phyloP scores from a whole-genome alignment of 2,888 invertebrate species.

The Ceratothoa steindachneri region DNA sequence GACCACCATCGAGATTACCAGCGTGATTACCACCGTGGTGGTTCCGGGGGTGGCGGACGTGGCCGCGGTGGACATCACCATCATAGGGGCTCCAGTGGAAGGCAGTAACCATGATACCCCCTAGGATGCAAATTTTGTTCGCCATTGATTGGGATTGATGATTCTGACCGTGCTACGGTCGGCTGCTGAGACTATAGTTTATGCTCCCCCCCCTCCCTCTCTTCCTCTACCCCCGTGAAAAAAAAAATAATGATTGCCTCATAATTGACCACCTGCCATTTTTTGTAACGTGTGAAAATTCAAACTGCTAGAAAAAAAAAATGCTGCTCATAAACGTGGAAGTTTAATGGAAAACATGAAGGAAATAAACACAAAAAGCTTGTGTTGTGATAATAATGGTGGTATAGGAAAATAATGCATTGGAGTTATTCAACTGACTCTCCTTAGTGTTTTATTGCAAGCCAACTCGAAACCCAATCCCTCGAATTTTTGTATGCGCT shows the following conservation, averaged over 20 bases:
- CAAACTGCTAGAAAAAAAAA: too few species aligned
- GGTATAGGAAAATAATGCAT: background rate
- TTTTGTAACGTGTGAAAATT: too few species aligned
- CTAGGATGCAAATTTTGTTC: background rate
- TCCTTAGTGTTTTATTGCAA: too few species aligned
- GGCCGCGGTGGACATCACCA: constrained; percentile 14
- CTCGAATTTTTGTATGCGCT: background rate
- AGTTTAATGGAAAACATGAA: too few species aligned
- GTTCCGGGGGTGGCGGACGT: background rate
- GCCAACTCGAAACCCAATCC: background rate
- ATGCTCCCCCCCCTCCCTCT: background rate
- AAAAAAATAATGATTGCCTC: too few species aligned
- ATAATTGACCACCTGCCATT: too few species aligned
- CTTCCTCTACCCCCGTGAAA: background rate
- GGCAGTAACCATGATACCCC: background rate
- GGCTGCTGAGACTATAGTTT: background rate
- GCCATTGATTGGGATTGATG: background rate
- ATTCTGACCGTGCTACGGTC: too few species aligned
- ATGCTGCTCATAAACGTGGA: too few species aligned
- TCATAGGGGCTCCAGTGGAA: constrained; percentile 19
- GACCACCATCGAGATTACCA: constrained; percentile 5
- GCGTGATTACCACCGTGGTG: constrained; percentile 4
- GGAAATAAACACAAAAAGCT: too few species aligned
- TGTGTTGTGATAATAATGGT: background rate
- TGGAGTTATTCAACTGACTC: too few species aligned